phyloP scores from a whole-genome alignment of 2,797 vertebrate genomes.

The Pangasius sanitwongsei region DNA sequence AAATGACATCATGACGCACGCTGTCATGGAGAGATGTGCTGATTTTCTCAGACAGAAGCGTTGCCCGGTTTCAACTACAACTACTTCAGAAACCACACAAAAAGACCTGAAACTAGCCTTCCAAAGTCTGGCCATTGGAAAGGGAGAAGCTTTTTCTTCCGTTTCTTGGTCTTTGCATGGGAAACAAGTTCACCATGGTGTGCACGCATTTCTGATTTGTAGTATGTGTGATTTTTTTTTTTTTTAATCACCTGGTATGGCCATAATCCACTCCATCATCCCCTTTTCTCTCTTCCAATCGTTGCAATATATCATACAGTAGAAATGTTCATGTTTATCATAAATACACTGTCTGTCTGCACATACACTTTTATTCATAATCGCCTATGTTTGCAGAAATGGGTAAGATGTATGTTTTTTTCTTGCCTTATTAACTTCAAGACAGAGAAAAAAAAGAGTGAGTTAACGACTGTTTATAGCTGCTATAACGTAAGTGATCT shows the following conservation, averaged over 20 bases:
- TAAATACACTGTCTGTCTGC: not conserved
- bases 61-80: not conserved
- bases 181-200: not conserved
- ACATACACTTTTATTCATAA: not conserved
- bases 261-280: not conserved
- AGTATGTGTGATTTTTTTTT: not conserved
- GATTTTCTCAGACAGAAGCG: not conserved
- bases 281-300: not conserved
- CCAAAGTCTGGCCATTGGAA: not conserved
- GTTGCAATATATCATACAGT: not conserved
- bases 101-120: not conserved
- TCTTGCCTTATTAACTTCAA: not conserved
- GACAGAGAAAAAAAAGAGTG: not conserved
- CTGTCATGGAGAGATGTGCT: too few species aligned
- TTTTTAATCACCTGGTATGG: not conserved
- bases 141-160: not conserved
- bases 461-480: not conserved
- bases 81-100: not conserved
- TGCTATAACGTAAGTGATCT: not conserved
- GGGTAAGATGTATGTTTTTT: not conserved
- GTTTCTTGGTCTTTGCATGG: not conserved
- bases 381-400: not conserved
- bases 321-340: not conserved
- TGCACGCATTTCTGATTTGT: not conserved
- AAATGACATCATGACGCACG: not conserved